Conservation (phyloP, 2,113 vertebrate genomes). For the Salminus brasiliensis region DNA sequence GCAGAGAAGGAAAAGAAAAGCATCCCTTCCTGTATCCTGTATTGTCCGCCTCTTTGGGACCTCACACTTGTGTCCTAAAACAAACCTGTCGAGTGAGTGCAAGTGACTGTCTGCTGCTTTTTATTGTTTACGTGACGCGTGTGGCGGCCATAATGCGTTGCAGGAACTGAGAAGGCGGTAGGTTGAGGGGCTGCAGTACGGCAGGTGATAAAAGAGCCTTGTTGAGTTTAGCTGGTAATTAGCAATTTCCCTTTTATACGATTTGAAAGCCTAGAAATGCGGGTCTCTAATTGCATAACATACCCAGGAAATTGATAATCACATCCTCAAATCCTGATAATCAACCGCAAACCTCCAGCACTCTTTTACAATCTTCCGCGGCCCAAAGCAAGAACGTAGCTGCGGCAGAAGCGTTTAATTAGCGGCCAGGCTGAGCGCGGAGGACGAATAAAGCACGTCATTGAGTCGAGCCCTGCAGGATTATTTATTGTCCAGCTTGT, state of each 20-base stretch:
- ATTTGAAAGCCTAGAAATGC: no score
- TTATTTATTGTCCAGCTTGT: neutral
- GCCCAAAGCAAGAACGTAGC: neutral
- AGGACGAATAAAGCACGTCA: neutral
- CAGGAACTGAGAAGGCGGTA: neutral
- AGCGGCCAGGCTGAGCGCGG: constrained; percentile 7
- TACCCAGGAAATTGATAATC: no score
- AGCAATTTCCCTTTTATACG: no score
- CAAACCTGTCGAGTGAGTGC: constrained; percentile 51
- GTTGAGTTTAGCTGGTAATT: neutral
- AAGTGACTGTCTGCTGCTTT: constrained; percentile 43
- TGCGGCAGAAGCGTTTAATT: constrained; percentile 18
- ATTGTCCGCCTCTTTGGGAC: constrained; percentile 35
- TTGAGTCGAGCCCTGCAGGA: neutral
- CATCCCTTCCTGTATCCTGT: constrained; percentile 47
- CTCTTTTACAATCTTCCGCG: neutral
- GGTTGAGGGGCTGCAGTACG: neutral
- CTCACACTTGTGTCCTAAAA: constrained; percentile 32
- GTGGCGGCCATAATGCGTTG: neutral
- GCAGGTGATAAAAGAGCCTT: neutral
- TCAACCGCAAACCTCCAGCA: no score
- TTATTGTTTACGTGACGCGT: neutral
- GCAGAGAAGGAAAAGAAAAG: constrained; percentile 51
- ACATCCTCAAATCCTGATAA: no score
- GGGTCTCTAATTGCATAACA: neutral